Percentiles rank a stretch among this genome's conserved stretches.
Conservation (phyloP, 1,140 invertebrate genomes). For the Phymastichus coffea region DNA sequence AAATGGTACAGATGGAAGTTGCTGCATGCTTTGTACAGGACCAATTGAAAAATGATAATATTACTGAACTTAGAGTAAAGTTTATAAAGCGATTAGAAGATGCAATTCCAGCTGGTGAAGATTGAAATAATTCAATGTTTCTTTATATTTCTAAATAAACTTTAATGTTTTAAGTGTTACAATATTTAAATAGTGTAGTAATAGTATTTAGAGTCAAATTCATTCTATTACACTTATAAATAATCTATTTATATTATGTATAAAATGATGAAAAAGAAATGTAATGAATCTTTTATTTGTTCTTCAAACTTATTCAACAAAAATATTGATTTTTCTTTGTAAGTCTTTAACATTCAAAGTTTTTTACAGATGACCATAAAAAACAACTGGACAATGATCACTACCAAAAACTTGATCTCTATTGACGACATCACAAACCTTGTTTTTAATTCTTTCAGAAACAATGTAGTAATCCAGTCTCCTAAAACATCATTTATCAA, state of each 20-base stretch:
- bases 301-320: no score
- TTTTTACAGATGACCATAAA: slow-evolving; percentile 65
- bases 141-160: no score
- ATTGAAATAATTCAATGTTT: no score
- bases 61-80: slow-evolving; percentile 93
- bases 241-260: neutral
- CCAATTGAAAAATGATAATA: slow-evolving; percentile 91
- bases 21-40: slow-evolving; percentile 85
- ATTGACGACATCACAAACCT: slow-evolving; percentile 80
- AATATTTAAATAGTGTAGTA: slow-evolving; percentile 5
- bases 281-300: no score
- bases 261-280: slow-evolving; percentile 3
- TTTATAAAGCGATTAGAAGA: slow-evolving; percentile 96
- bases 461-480: slow-evolving; percentile 93
- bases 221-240: no score
- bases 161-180: slow-evolving; percentile 7
- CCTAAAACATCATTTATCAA: slow-evolving; percentile 63
- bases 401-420: slow-evolving; percentile 76
- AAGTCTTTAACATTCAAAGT: neutral
- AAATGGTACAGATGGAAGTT: slow-evolving; percentile 91
- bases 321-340: neutral
- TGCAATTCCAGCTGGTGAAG: slow-evolving; percentile 96
- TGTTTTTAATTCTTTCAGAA: slow-evolving; percentile 73
- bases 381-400: slow-evolving; percentile 82
- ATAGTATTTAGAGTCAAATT: neutral